phyloP scores from a whole-genome alignment of 2,113 vertebrate genomes.

The Mola mola region DNA sequence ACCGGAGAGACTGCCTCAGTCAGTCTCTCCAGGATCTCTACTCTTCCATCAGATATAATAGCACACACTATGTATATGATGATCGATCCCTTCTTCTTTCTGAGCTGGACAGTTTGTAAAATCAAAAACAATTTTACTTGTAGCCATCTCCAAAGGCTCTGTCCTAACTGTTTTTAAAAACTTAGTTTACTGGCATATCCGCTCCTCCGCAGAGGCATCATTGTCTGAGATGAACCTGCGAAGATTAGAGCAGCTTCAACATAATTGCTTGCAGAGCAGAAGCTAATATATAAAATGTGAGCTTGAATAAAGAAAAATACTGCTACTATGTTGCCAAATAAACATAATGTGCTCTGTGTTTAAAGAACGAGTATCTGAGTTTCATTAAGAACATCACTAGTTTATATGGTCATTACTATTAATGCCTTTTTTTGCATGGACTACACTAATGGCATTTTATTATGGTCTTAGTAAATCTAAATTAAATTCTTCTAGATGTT shows the following conservation, averaged over 20 bases:
- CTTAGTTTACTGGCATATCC: background rate
- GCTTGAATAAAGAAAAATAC: conserved; percentile 30
- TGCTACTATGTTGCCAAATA: conserved; percentile 1
- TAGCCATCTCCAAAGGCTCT: conserved; percentile 19
- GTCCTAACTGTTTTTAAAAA: conserved; percentile 37
- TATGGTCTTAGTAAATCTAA: conserved; percentile 53
- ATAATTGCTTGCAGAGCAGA: conserved; percentile 35
- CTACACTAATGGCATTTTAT: conserved; percentile 58
- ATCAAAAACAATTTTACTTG: conserved; percentile 37
- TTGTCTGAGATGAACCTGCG: conserved; percentile 14
- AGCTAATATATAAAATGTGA: conserved; percentile 48
- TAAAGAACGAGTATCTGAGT: conserved; percentile 44
- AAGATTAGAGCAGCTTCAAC: conserved; percentile 15
- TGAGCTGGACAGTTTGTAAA: conserved; percentile 18
- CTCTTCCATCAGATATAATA: conserved; percentile 28
- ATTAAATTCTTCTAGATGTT: conserved; percentile 40
- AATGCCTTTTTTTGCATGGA: conserved; percentile 37
- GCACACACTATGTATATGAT: conserved; percentile 57
- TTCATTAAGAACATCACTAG: conserved; percentile 48
- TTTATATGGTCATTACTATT: conserved; percentile 55
- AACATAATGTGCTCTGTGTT: conserved; percentile 35
- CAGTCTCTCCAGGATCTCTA: conserved; percentile 17
- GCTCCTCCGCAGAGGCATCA: conserved; percentile 26
- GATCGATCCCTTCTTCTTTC: conserved; percentile 46
- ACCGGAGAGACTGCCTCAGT: too few species aligned